These are phyloP conservation scores for Resseliella maxima DNA, from an alignment of 2,888 invertebrate species.

Conservation along the genomic window DNA sequence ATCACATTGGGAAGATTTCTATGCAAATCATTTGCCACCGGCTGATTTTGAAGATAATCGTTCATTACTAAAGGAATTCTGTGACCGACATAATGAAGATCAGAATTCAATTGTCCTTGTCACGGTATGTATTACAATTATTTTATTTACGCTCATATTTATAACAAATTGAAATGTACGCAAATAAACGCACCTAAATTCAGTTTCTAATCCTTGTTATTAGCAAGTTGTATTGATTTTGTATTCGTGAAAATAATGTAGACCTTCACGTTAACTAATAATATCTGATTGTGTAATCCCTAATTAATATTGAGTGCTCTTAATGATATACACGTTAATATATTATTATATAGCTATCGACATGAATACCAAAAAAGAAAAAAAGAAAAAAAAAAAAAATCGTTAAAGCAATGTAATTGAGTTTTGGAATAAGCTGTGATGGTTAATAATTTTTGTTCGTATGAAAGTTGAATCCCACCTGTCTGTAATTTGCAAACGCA, in stretches of 20 bases:
- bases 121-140: conserved; percentile 82
- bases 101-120: conserved; percentile 80
- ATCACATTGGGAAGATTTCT: conserved; percentile 86
- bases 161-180: background rate
- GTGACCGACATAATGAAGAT: conserved; percentile 75
- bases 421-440: too few species aligned
- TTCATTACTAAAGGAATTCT: conserved; percentile 78
- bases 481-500: too few species aligned
- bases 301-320: background rate
- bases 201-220: background rate
- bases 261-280: conserved; percentile 17
- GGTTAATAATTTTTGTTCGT: too few species aligned
- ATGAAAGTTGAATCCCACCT: too few species aligned
- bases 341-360: too few species aligned
- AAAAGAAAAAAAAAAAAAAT: too few species aligned
- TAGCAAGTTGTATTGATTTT: background rate
- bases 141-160: too few species aligned
- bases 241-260: background rate
- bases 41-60: conserved; percentile 81
- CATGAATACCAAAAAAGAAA: too few species aligned
- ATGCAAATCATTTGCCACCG: conserved; percentile 81
- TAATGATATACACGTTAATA: background rate
- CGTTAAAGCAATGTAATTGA: too few species aligned
- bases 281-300: conserved; percentile 11
- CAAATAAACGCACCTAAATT: background rate